phyloP scores from a whole-genome alignment of 2,888 invertebrate species.

The Amorpha juglandis region DNA sequence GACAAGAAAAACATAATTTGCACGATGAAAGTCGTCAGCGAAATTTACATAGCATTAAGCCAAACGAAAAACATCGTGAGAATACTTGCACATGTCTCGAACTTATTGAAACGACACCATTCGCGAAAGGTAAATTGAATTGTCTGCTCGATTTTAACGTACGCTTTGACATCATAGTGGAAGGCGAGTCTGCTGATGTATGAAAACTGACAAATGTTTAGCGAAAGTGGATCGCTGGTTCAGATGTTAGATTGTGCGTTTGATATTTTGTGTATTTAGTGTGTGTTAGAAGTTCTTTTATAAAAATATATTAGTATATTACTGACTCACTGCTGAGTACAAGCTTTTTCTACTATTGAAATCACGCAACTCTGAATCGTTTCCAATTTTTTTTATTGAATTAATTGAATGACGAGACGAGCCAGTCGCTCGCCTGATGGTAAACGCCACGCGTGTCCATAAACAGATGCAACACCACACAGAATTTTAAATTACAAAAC shows the following conservation, averaged over 20 bases:
- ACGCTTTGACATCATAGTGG: constrained; percentile 6
- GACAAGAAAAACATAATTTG: background rate
- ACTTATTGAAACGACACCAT: background rate
- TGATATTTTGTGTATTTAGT: background rate
- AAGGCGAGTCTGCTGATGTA: background rate
- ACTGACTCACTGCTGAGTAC: too few species aligned
- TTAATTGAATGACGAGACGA: too few species aligned
- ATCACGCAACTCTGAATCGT: too few species aligned
- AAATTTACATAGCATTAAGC: constrained; percentile 4
- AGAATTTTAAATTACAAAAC: too few species aligned
- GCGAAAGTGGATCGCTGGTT: background rate
- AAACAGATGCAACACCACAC: too few species aligned
- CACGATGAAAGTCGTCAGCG: background rate
- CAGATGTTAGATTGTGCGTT: background rate
- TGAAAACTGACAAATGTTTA: constrained; percentile 1
- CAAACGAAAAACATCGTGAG: constrained; percentile 7
- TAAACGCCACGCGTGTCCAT: too few species aligned
- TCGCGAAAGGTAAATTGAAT: constrained; percentile 22
- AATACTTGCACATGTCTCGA: background rate
- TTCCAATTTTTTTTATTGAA: too few species aligned
- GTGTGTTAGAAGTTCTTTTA: background rate
- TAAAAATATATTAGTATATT: too few species aligned
- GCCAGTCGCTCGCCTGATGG: too few species aligned
- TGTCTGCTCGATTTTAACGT: constrained; percentile 18
- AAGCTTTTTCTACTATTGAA: too few species aligned